Evolutionary conservation across 2,797 vertebrate genomes (phyloP).

Genomic region (Ambastaia sidthimunki): DNA sequence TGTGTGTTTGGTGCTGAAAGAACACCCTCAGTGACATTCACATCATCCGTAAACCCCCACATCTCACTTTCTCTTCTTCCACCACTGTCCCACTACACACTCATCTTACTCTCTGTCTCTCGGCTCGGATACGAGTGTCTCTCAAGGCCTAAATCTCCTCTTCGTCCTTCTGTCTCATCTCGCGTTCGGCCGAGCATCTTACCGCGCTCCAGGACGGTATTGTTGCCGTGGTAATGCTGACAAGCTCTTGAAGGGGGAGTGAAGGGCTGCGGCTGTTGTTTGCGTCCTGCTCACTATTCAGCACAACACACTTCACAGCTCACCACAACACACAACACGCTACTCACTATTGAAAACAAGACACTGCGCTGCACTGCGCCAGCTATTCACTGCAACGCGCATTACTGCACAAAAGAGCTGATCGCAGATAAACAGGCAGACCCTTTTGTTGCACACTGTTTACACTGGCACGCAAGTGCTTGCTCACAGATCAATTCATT

Average conservation of each 20-base stretch:
- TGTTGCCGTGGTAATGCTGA: conserved; percentile 47
- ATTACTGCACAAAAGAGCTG: conserved; percentile 40
- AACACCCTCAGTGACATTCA: conserved; percentile 52
- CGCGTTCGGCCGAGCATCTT: conserved; percentile 2
- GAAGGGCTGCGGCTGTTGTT: conserved; percentile 54
- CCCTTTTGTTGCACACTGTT: background rate
- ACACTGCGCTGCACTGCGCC: conserved; percentile 25
- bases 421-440: conserved; percentile 10
- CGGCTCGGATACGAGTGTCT: conserved; percentile 16
- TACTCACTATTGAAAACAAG: conserved; percentile 37
- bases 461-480: conserved; percentile 3
- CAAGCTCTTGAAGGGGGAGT: conserved; percentile 34
- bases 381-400: conserved; percentile 26
- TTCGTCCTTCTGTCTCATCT: conserved; percentile 49
- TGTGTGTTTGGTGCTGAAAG: conserved; percentile 49
- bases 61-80: conserved; percentile 25
- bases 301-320: conserved; percentile 47
- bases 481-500: background rate
- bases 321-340: conserved; percentile 45
- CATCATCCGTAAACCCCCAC: conserved; percentile 38
- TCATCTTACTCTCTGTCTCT: conserved; percentile 24
- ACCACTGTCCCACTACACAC: conserved; percentile 17
- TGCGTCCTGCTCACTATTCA: conserved; percentile 57
- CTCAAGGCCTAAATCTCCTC: conserved; percentile 24
- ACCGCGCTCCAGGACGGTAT: background rate